Conservation (phyloP, 2,113 vertebrate species). For the Trematocara zebra region DNA sequence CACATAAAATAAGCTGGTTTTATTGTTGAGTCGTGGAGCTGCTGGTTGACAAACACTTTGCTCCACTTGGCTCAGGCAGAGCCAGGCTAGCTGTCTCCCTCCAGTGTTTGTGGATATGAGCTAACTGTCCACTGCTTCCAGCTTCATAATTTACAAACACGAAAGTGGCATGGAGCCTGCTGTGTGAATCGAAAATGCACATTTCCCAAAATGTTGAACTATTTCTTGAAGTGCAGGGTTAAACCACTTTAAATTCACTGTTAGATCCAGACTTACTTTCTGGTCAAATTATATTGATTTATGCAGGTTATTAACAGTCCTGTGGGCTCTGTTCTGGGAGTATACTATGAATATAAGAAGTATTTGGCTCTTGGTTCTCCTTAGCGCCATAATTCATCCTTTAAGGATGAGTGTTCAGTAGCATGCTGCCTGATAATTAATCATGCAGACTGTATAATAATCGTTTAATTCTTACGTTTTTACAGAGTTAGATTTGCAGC, state of each 20-base stretch:
- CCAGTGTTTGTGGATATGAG: background rate
- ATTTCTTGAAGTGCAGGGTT: background rate
- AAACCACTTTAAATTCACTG: background rate
- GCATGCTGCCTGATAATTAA: slow-evolving; percentile 20
- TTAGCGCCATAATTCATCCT: background rate
- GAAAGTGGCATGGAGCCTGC: background rate
- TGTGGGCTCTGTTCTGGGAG: background rate
- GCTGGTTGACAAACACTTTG: background rate
- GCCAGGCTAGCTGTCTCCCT: background rate
- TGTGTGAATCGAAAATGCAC: background rate
- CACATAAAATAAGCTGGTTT: background rate
- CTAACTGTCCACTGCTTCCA: background rate
- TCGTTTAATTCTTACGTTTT: slow-evolving; percentile 27
- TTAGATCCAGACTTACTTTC: background rate
- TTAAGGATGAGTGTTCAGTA: background rate
- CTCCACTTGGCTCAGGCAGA: background rate
- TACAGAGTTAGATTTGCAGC: slow-evolving; percentile 31
- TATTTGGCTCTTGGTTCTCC: background rate
- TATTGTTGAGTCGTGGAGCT: accelerated
- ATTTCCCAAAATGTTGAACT: background rate
- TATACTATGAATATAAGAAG: background rate
- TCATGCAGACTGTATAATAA: slow-evolving; percentile 11
- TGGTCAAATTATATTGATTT: background rate
- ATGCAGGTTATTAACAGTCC: background rate
- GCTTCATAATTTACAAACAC: background rate